Percentiles rank a stretch among this genome's conserved stretches.
phyloP scores from a whole-genome alignment of 2,113 vertebrate genomes.

The Donacobius atricapilla region DNA sequence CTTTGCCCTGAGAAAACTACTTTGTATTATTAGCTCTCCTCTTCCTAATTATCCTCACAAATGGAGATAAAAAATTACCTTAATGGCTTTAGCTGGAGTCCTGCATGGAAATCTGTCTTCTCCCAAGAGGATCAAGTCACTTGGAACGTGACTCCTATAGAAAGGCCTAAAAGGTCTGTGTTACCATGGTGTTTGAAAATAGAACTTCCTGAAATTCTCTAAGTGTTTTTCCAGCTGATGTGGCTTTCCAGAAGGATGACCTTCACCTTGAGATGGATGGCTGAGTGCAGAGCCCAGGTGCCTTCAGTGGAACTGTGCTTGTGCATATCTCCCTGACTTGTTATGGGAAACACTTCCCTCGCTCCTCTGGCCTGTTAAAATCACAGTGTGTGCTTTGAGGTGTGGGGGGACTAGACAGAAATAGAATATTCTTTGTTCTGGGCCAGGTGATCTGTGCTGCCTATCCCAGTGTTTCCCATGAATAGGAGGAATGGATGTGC shows the following conservation, averaged over 20 bases:
- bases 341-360: neutral
- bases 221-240: neutral
- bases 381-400: neutral
- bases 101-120: neutral
- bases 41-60: neutral
- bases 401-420: neutral
- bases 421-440: neutral
- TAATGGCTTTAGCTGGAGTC: neutral
- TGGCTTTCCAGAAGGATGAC: neutral
- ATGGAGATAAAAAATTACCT: neutral
- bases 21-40: neutral
- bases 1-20: neutral
- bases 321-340: neutral
- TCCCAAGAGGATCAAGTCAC: neutral
- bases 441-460: neutral
- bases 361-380: neutral
- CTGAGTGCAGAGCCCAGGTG: neutral
- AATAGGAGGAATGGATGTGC: neutral
- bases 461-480: neutral
- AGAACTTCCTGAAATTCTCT: neutral
- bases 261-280: neutral
- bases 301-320: neutral
- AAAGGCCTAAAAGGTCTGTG: neutral
- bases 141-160: neutral
- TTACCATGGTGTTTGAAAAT: neutral